Conservation (phyloP, 37 sponge, comb jelly and placozoan genomes). For the Cliona cf. orientalis region DNA sequence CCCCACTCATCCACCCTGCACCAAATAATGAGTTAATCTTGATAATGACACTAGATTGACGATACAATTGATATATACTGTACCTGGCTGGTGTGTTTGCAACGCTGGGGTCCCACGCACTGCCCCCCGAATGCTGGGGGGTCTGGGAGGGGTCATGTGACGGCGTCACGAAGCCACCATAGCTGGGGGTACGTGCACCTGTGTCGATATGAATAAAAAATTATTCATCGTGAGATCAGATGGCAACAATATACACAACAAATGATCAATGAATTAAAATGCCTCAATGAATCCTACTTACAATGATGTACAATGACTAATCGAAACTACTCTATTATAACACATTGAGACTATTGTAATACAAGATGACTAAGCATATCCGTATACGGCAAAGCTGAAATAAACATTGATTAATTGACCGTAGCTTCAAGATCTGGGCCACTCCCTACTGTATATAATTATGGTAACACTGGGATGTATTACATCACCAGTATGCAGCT, state of each 20-base stretch:
- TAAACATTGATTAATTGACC: no score
- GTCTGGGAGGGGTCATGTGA: constrained; percentile 93
- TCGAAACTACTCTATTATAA: background rate
- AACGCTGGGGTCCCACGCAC: constrained; percentile 97
- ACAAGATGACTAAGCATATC: no score
- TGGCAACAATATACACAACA: background rate
- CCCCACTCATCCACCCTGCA: constrained; percentile 62
- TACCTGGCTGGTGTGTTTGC: constrained; percentile 69
- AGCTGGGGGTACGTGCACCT: constrained; percentile 92
- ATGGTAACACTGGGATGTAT: no score
- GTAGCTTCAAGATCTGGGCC: no score
- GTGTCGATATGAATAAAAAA: background rate
- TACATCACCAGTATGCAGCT: no score
- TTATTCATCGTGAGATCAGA: background rate
- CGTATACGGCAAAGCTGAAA: no score
- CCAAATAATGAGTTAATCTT: background rate
- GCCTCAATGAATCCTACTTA: background rate
- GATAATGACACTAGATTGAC: background rate
- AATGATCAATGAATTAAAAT: background rate
- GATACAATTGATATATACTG: background rate
- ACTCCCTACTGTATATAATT: no score
- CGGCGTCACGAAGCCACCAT: constrained; percentile 94
- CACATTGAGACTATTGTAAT: no score
- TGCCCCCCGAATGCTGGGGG: constrained; percentile 82
- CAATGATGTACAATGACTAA: background rate